Evolutionary conservation across 2,888 invertebrate species (phyloP), one percentile per base, ranked within the genome.

Genomic region (Tetropium fuscum): DNA sequence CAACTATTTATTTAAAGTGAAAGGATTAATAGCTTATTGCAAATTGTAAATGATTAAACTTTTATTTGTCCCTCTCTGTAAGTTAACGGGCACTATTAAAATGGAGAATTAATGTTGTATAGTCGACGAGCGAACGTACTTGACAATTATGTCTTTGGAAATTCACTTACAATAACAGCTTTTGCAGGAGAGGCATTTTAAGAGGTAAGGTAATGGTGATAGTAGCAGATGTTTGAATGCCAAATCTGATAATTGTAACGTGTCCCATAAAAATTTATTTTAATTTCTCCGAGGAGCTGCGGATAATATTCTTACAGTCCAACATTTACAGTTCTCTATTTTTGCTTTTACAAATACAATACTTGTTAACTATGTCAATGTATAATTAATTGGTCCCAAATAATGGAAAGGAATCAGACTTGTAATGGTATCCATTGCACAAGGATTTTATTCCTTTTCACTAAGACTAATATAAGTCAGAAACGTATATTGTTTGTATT

Each of bases 91-190:
- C 36, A 34, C 48, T 48, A 48, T 48, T 48, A 48, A 48, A 48
- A 48, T 48, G 48, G 48, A 48, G 48, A 48, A 48, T 36, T 48
- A 36, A 48, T 48, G 48, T 48, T 48, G 20, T 48, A 36, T 38
- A 22, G 36, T 25, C 48, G 15, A 15, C 36, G 11, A 36, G 22
- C 36, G 36, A 36, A 48, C 48, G 10, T 22, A 18, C 48, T 48
- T 38, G 48, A 48, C 36, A 48, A 48, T 48, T 38, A 48, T 36
- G 48, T 47, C 48, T 36, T 30, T 48, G 48, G 48, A 48, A 48
- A 48, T 48, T 36, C 48, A 48, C 36, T 48, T 48, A 34, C 47
- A 32, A 47, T 20, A 34, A 36, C 48, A 34, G 30, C 48, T 34
- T 36, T 48, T 36, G 48, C 48, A 34, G 15, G 36, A 22, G 38